Evolutionary conservation across 2,797 vertebrate genomes (phyloP).

Genomic region (Anomalospiza imberbis): DNA sequence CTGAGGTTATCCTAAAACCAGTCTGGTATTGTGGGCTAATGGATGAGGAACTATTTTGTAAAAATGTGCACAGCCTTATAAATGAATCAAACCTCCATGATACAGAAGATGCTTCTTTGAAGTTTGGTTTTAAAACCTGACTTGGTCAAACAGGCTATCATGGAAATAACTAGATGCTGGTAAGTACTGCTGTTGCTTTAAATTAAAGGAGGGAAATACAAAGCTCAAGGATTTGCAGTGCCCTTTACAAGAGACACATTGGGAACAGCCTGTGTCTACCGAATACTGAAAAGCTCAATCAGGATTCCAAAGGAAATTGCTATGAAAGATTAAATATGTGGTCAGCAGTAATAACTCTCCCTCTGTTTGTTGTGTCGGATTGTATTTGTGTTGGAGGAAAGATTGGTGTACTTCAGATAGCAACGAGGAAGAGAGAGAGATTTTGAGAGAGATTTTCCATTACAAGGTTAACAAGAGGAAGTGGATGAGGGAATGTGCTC

Average conservation of each 20-base stretch:
- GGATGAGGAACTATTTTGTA: not conserved
- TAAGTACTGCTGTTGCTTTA: not conserved
- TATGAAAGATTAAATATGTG: not conserved
- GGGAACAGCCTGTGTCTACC: not conserved
- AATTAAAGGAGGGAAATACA: not conserved
- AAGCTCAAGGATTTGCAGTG: not conserved
- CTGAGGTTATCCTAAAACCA: not conserved
- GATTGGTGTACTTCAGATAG: slow-evolving; percentile 9
- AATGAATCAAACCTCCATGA: not conserved
- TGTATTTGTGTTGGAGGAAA: slow-evolving; percentile 37
- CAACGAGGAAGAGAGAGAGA: slow-evolving; percentile 21
- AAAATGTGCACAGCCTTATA: not conserved
- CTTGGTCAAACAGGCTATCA: not conserved
- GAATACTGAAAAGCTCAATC: not conserved
- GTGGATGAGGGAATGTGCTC: not conserved
- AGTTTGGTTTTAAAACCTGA: not conserved
- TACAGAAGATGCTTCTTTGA: not conserved
- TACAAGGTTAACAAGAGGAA: slow-evolving; percentile 29
- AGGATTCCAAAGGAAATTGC: slow-evolving; percentile 29
- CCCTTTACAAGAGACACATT: not conserved
- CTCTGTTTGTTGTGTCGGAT: slow-evolving; percentile 2
- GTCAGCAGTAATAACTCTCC: not conserved
- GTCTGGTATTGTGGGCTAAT: not conserved
- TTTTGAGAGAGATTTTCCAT: slow-evolving; percentile 3
- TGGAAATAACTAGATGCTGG: not conserved